Evolutionary conservation across 1,140 invertebrate genomes (phyloP).

Genomic region (Eufriesea mexicana): DNA sequence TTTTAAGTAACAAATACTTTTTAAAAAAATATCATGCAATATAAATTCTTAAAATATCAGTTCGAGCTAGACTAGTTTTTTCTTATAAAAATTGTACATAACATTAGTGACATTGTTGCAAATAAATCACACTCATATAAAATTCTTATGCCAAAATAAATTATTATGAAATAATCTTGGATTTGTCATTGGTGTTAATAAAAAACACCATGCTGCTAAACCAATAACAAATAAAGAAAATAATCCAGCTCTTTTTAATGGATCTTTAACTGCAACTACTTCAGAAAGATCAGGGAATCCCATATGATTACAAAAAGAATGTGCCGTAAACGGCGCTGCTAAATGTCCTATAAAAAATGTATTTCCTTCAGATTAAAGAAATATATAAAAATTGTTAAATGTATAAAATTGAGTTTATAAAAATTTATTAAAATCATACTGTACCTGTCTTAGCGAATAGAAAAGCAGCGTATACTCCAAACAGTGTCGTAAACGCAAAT

Average conservation of each 20-base stretch:
- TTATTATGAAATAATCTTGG: slow-evolving; percentile 90
- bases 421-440: slow-evolving; percentile 41
- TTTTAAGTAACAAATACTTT: background rate
- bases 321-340: slow-evolving; percentile 92
- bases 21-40: slow-evolving; percentile 35
- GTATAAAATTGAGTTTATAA: background rate
- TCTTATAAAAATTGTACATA: slow-evolving; percentile 29
- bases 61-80: slow-evolving; percentile 18
- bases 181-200: slow-evolving; percentile 90
- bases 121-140: slow-evolving; percentile 59
- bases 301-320: slow-evolving; percentile 98
- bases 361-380: slow-evolving; percentile 3
- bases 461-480: slow-evolving; percentile 96
- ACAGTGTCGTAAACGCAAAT: slow-evolving; percentile 94
- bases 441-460: slow-evolving; percentile 90
- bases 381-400: background rate
- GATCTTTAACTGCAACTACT: slow-evolving; percentile 86
- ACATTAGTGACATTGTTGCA: slow-evolving; percentile 40
- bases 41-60: slow-evolving; percentile 6
- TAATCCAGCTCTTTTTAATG: slow-evolving; percentile 85
- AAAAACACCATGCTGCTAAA: slow-evolving; percentile 88
- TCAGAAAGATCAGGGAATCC: slow-evolving; percentile 95
- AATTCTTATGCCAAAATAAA: slow-evolving; percentile 83
- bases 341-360: slow-evolving; percentile 88
- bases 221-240: slow-evolving; percentile 89